Evolutionary conservation across 2,113 vertebrate genomes (phyloP), one percentile per base, ranked within the genome.

Genomic region (Cebus imitator): DNA sequence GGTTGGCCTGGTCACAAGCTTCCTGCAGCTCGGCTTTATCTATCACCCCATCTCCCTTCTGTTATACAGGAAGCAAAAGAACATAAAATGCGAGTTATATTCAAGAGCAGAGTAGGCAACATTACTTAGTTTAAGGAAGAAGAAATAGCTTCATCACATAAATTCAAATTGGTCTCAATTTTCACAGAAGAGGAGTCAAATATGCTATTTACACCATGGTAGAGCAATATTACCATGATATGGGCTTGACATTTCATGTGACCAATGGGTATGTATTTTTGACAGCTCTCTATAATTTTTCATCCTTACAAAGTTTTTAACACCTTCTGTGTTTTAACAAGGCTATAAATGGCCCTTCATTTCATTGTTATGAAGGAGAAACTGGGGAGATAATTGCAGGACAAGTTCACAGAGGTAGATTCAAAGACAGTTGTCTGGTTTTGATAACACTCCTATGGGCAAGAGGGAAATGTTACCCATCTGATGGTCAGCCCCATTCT

Each of bases 41-140:
- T 48, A 99, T 99, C 86, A 94, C 84, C 61, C 99, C 99, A 92
- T 99, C 98, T 72, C 99, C 98, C 78, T 99, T 99, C 99, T 99
- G 91, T 90, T 45, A 83, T 6, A 97, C 94, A 93, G 0, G 75
- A 97, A 97, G 70, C 8, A 97, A 66, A 95, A 82, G 68, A 81
- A 68, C 8, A 55, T 25, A 40, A 76, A 37, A 3, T 76, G 11
- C 85, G 35, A 23, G 0, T 23, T 43, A 23, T 21, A 82, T 82
- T 61, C 30, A 40, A 57, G 23, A 88, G 32, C 17, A 84, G 20
- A 43, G 18, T n/a, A 40, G 4, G 32, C 21, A 90, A 50, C 16
- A 72, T 75, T 32, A 87, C 35, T 58, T 58, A 70, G 9, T 61
- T 91, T 76, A 82, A 94, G 75, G 13, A 72, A 91, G 82, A 95